Percentiles rank a stretch among this genome's conserved stretches.
These are phyloP conservation scores for Caretta caretta DNA, from an alignment of 2,113 vertebrate genomes.

Conservation along the genomic window DNA sequence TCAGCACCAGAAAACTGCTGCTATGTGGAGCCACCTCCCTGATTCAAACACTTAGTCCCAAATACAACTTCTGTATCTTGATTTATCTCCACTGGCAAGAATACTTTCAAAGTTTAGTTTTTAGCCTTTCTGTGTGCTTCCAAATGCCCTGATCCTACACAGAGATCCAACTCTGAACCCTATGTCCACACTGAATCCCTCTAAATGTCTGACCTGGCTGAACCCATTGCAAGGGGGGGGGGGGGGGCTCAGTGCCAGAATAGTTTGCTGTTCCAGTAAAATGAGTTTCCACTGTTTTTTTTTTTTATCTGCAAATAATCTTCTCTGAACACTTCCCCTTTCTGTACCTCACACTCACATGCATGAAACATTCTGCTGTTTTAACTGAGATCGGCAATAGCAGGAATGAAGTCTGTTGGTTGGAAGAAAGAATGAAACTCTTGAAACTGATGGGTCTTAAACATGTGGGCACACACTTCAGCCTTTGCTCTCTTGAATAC, in stretches of 20 bases:
- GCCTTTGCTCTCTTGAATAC: background rate
- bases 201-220: background rate
- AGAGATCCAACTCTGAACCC: background rate
- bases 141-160: background rate
- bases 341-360: background rate
- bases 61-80: background rate
- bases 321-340: background rate
- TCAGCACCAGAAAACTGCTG: background rate
- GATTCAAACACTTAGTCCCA: background rate
- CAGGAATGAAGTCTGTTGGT: background rate
- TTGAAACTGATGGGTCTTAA: background rate
- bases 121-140: background rate
- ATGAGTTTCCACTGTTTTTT: background rate
- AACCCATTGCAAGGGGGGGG: background rate
- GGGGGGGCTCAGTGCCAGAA: background rate
- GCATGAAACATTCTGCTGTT: background rate
- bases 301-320: background rate
- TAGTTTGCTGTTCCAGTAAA: background rate
- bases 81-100: background rate
- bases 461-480: background rate
- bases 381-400: background rate
- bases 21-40: background rate
- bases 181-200: background rate
- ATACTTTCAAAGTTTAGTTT: background rate
- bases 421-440: background rate